Evolutionary conservation across 2,797 vertebrate genomes (phyloP).

Genomic region (Lacerta viridis): DNA sequence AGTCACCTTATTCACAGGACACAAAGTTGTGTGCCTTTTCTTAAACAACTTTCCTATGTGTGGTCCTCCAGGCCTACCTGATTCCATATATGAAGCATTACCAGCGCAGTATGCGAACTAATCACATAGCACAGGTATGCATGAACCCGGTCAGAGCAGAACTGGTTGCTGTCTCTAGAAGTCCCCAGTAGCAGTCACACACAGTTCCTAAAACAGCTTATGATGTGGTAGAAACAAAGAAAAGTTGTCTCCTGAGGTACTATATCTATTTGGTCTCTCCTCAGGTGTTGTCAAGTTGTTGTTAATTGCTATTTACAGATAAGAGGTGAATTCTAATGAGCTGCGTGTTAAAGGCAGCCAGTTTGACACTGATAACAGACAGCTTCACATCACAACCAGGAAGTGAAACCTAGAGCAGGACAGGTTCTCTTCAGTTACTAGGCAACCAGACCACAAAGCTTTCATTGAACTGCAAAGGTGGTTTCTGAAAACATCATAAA

Average conservation of each 20-base stretch:
- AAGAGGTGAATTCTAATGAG: neutral
- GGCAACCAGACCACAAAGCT: neutral
- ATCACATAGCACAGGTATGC: too few species aligned
- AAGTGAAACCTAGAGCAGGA: neutral
- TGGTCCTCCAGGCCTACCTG: neutral
- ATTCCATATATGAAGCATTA: neutral
- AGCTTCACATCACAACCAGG: neutral
- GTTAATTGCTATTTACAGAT: constrained; percentile 16
- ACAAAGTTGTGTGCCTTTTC: too few species aligned
- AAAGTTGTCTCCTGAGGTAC: neutral
- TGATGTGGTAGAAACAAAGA: neutral
- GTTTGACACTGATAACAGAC: neutral
- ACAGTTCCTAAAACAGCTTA: neutral
- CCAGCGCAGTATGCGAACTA: neutral
- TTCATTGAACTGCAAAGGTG: neutral
- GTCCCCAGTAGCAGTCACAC: too few species aligned
- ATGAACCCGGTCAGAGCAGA: neutral
- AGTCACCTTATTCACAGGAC: too few species aligned
- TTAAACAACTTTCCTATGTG: too few species aligned
- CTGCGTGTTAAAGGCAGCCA: neutral
- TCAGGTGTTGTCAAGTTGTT: neutral
- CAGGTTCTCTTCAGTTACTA: neutral
- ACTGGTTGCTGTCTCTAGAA: neutral
- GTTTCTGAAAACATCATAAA: constrained; percentile 24
- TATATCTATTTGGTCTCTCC: neutral